Evolutionary conservation across 2,888 invertebrate genomes (phyloP).

Genomic region (Nesidiocoris tenuis): DNA sequence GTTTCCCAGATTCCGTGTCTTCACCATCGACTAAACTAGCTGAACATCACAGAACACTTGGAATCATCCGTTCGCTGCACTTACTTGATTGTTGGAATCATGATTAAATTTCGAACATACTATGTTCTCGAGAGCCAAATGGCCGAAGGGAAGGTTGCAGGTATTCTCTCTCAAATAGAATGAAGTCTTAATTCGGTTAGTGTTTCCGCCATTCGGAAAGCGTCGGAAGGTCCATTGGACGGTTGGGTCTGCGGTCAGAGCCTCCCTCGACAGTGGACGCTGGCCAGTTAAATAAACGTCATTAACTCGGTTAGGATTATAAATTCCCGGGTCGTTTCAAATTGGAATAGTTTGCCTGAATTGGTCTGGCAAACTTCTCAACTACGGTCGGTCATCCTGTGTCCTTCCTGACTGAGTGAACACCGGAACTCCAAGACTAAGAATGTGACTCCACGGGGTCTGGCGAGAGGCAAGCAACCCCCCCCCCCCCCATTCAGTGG

Average conservation of each 20-base stretch:
- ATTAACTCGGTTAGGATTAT: slow-evolving; percentile 26
- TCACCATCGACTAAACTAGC: too few relatives aligned
- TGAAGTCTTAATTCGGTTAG: slow-evolving; percentile 25
- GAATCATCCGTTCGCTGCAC: too few relatives aligned
- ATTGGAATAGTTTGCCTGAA: slow-evolving; percentile 35
- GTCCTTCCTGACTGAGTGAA: not conserved
- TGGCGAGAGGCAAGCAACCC: not conserved
- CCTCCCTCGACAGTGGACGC: not conserved
- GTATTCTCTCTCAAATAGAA: slow-evolving; percentile 1
- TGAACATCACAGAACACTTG: too few relatives aligned
- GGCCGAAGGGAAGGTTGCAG: not conserved
- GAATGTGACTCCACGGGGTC: not conserved
- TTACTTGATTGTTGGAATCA: too few relatives aligned
- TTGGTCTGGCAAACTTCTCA: slow-evolving; percentile 5
- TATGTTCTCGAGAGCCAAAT: not conserved
- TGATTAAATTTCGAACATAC: not conserved
- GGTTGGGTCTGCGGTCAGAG: not conserved
- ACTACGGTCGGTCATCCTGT: not conserved
- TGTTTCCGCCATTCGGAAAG: slow-evolving; percentile 4
- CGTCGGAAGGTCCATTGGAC: not conserved
- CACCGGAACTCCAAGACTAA: not conserved
- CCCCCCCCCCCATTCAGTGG: not conserved
- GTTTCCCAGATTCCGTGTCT: too few relatives aligned
- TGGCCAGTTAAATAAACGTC: slow-evolving; percentile 36
- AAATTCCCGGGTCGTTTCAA: slow-evolving; percentile 39